phyloP scores from a whole-genome alignment of 2,888 invertebrate species.

The Drosophila robusta region DNA sequence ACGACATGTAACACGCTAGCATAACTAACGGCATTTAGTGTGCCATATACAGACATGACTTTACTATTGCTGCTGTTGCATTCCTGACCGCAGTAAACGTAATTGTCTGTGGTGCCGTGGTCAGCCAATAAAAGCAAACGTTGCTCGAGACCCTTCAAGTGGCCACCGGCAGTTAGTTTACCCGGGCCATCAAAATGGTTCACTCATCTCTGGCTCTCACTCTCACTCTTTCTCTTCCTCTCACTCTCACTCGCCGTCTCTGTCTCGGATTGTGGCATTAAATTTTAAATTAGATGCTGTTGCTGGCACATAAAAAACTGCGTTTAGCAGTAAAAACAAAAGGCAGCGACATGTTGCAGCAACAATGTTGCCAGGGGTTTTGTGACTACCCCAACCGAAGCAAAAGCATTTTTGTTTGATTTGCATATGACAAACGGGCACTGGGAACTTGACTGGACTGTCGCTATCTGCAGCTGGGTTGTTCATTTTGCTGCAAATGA shows the following conservation, averaged over 20 bases:
- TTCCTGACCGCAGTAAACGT: conserved; percentile 79
- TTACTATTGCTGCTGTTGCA: conserved; percentile 53
- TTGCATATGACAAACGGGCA: conserved; percentile 74
- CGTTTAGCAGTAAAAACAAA: conserved; percentile 60
- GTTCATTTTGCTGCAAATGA: conserved; percentile 81
- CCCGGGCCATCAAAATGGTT: conserved; percentile 51
- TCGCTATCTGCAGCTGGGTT: conserved; percentile 31
- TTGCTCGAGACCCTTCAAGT: conserved; percentile 62
- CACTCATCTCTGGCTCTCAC: conserved; percentile 2
- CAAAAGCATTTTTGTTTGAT: conserved; percentile 66
- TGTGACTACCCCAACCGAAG: conserved; percentile 11
- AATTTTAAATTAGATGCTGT: conserved; percentile 50
- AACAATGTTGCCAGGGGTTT: conserved; percentile 66
- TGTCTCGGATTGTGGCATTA: conserved; percentile 17
- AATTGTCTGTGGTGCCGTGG: conserved; percentile 73
- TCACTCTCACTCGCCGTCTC: not conserved
- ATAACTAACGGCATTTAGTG: conserved; percentile 66
- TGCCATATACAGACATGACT: conserved; percentile 23
- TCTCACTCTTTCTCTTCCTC: not conserved
- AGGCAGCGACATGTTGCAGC: conserved; percentile 66
- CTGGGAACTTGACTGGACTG: conserved; percentile 7
- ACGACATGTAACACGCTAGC: conserved; percentile 65
- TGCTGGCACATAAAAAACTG: conserved; percentile 48
- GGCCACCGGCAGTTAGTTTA: conserved; percentile 61
- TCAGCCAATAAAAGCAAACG: conserved; percentile 75